A percentile compares a stretch with the other conserved stretches of the same genome.
phyloP scores from a whole-genome alignment of 2,797 vertebrate species.

The Acanthiza pusilla region DNA sequence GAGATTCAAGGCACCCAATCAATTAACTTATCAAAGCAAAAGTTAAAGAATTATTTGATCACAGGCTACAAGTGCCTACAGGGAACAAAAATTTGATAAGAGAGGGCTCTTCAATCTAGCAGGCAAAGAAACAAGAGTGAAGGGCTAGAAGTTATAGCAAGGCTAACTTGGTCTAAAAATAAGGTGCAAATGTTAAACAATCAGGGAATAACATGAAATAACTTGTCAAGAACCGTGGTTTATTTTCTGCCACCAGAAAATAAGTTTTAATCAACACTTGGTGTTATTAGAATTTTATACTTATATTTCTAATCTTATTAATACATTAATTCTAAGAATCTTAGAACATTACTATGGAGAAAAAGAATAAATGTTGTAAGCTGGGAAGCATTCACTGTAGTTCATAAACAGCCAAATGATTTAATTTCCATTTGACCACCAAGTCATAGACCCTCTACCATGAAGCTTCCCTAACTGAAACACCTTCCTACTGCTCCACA shows the following conservation, averaged over 20 bases:
- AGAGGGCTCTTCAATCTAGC: slow-evolving; percentile 11
- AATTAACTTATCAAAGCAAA: slow-evolving; percentile 28
- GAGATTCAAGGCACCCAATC: background rate
- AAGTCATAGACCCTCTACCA: background rate
- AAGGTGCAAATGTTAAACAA: background rate
- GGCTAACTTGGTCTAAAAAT: background rate
- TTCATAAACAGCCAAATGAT: background rate
- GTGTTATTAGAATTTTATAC: background rate
- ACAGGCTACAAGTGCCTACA: background rate
- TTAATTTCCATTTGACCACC: background rate
- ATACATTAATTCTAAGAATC: background rate
- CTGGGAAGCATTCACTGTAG: background rate
- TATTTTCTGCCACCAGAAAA: background rate
- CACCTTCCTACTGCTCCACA: background rate
- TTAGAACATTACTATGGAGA: background rate
- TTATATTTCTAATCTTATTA: background rate
- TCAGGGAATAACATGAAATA: background rate
- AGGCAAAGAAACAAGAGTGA: background rate
- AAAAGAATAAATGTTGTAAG: background rate
- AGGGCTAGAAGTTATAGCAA: background rate
- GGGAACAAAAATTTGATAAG: background rate
- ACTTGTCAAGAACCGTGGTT: background rate
- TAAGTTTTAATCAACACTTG: background rate
- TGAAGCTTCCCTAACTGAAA: background rate
- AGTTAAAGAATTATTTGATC: slow-evolving; percentile 21